A percentile compares a stretch with the other conserved stretches of the same genome.
Evolutionary conservation across 2,797 vertebrate species (phyloP).

Genomic region (Enteromius fasciolatus): DNA sequence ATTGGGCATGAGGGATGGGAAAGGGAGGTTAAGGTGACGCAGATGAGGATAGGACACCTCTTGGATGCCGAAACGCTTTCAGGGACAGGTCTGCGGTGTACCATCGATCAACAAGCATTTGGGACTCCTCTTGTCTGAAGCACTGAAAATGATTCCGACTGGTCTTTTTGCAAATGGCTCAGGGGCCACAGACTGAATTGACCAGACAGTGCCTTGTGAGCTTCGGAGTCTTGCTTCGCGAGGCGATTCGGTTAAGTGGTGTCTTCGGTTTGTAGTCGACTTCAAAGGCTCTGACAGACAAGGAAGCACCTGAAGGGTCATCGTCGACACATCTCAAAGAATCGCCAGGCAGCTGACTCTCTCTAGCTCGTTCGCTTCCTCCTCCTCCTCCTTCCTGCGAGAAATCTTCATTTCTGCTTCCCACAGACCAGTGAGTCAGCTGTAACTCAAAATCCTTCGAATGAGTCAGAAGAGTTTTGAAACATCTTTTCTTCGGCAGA

Average conservation of each 20-base stretch:
- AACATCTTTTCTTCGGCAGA: slow-evolving; percentile 21
- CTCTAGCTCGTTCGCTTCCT: slow-evolving; percentile 5
- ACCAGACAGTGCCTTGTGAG: slow-evolving; percentile 4
- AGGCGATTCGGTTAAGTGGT: slow-evolving; percentile 16
- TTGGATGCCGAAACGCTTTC: slow-evolving; percentile 8
- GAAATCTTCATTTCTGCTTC: slow-evolving; percentile 28
- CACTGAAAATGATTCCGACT: slow-evolving; percentile 16
- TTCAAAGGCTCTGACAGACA: slow-evolving; percentile 48
- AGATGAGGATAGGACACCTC: slow-evolving; percentile 1
- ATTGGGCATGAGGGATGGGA: slow-evolving; percentile 29
- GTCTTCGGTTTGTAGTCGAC: slow-evolving; percentile 24
- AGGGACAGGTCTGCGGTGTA: slow-evolving; percentile 1
- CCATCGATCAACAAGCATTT: slow-evolving; percentile 22
- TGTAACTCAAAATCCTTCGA: slow-evolving; percentile 18
- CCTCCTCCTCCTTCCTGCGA: slow-evolving; percentile 15
- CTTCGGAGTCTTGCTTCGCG: slow-evolving; percentile 7
- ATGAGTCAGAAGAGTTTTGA: slow-evolving; percentile 36
- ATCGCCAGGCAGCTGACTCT: slow-evolving; percentile 32
- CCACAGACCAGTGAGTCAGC: slow-evolving; percentile 49
- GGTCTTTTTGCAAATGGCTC: background rate
- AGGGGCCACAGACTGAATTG: slow-evolving; percentile 22
- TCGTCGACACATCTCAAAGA: slow-evolving; percentile 39
- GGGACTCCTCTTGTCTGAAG: slow-evolving; percentile 17
- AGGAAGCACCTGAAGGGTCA: slow-evolving; percentile 46
- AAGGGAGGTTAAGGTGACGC: slow-evolving; percentile 25